Evolutionary conservation across 2,797 vertebrate genomes (phyloP).

Genomic region (Helicolenus hilgendorfi): DNA sequence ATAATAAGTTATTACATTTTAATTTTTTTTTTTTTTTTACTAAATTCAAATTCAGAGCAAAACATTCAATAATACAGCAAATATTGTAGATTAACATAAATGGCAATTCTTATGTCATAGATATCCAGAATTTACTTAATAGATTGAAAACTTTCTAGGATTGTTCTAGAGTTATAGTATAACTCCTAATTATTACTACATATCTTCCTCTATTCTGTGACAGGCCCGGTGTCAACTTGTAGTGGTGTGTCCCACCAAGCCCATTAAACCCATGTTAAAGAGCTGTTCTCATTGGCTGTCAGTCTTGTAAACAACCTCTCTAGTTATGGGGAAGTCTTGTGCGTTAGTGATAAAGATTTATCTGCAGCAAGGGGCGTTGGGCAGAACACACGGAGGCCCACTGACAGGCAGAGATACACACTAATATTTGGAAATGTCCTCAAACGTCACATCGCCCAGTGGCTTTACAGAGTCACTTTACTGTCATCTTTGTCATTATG

Average conservation of each 20-base stretch:
- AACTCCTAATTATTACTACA: neutral
- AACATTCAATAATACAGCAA: neutral
- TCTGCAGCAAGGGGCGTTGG: constrained; percentile 80
- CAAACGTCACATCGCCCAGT: neutral
- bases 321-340: constrained; percentile 80
- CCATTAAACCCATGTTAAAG: neutral
- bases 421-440: constrained; percentile 36
- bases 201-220: neutral
- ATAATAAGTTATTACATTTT: neutral
- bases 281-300: constrained; percentile 55
- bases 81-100: neutral
- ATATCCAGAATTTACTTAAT: neutral
- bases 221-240: neutral
- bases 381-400: constrained; percentile 81
- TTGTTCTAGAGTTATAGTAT: neutral
- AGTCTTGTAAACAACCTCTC: constrained; percentile 82
- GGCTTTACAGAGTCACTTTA: neutral
- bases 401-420: constrained; percentile 58
- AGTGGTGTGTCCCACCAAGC: neutral
- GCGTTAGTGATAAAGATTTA: constrained; percentile 89
- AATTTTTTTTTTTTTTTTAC: neutral
- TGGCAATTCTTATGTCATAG: neutral
- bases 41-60: no score
- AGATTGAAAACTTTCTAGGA: neutral
- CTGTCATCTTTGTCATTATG: neutral